Evolutionary conservation across 35 echinoderm and acorn worm species (phyloP).

Genomic region (Heliocidaris erythrogramma): DNA sequence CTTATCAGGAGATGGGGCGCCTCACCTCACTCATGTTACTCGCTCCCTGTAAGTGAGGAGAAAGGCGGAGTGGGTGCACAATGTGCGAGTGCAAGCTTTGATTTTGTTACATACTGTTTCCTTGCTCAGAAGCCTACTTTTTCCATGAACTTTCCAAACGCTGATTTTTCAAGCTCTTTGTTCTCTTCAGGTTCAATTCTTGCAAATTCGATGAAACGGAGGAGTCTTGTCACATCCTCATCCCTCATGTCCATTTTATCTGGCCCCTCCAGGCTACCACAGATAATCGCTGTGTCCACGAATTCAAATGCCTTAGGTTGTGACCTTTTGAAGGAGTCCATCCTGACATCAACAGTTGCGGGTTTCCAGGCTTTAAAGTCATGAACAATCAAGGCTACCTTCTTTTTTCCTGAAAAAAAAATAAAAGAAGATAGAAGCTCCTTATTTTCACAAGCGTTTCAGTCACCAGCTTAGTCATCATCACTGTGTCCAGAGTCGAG

Average conservation of each 20-base stretch:
- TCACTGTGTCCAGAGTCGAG: no score
- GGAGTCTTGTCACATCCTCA: not conserved
- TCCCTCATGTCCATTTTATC: not conserved
- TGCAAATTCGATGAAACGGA: not conserved
- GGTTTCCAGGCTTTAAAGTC: not conserved
- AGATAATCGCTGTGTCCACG: not conserved
- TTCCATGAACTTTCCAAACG: no score
- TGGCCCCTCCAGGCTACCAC: not conserved
- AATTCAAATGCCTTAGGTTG: not conserved
- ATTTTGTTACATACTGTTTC: no score
- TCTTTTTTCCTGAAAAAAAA: not conserved
- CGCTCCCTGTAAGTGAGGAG: no score
- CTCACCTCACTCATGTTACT: no score
- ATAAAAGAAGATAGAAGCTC: no score
- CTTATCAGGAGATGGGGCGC: no score
- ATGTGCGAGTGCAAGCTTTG: no score
- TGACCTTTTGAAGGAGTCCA: not conserved
- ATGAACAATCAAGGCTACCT: slow-evolving; percentile 19
- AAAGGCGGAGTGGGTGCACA: no score
- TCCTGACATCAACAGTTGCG: not conserved
- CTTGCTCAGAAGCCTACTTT: no score
- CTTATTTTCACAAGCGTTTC: no score
- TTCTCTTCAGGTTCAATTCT: not conserved
- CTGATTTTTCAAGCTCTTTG: not conserved
- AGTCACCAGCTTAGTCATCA: no score